A percentile compares a stretch with the other conserved stretches of the same genome.
phyloP scores from a whole-genome alignment of 2,888 invertebrate species.

The Mythimna loreyi region DNA sequence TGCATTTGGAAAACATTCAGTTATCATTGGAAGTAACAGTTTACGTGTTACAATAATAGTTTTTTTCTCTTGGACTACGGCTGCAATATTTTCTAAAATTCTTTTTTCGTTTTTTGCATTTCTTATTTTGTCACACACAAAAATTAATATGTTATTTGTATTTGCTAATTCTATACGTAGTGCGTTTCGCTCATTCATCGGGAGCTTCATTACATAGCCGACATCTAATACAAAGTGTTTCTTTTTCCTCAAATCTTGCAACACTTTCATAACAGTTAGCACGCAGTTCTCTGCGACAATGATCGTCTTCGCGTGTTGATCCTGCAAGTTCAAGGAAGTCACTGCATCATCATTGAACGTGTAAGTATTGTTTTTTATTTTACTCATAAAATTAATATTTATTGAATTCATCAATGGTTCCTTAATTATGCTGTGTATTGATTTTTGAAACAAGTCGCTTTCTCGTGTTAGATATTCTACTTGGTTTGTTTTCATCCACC shows the following conservation, averaged over 20 bases:
- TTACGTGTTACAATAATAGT: conserved; percentile 28
- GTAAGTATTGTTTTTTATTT: conserved; percentile 13
- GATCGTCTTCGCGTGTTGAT: not conserved
- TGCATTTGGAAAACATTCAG: conserved; percentile 11
- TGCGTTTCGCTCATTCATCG: conserved; percentile 3
- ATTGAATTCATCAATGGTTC: conserved; percentile 23
- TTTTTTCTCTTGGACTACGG: conserved; percentile 2
- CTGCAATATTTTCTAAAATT: conserved; percentile 12
- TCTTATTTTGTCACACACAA: conserved; percentile 8
- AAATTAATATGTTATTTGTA: not conserved
- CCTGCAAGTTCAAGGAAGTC: conserved; percentile 6
- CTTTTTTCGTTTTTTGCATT: not conserved
- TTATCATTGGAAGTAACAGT: not conserved
- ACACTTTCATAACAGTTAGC: conserved; percentile 20
- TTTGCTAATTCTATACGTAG: conserved; percentile 8
- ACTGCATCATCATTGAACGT: conserved; percentile 10
- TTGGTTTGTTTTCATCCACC: conserved; percentile 42
- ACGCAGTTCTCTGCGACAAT: conserved; percentile 19
- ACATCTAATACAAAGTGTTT: conserved; percentile 13
- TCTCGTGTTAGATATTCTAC: conserved; percentile 37
- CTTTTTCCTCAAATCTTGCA: conserved; percentile 14
- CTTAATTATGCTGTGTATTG: conserved; percentile 19
- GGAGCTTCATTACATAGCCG: conserved; percentile 17
- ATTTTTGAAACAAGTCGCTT: conserved; percentile 9
- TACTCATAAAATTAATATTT: conserved; percentile 8